Conservation (phyloP, 2,113 vertebrate species). For the Tonatia bakeri region DNA sequence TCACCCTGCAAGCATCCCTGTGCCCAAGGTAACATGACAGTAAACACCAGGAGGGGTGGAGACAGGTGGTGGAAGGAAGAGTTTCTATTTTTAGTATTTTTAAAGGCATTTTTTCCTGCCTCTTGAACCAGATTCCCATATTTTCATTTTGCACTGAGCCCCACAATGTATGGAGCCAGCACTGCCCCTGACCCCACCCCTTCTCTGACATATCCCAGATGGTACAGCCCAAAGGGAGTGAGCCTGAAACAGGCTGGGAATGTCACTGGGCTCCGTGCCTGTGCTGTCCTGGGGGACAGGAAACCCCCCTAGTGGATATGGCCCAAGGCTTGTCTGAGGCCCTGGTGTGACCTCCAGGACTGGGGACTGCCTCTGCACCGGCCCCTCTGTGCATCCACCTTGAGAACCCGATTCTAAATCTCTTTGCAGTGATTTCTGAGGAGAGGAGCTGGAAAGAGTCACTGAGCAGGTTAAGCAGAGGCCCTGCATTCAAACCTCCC, state of each 20-base stretch:
- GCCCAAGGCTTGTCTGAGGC: not conserved
- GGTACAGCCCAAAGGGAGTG: not conserved
- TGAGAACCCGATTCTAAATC: not conserved
- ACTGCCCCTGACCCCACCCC: not conserved
- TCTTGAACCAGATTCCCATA: not conserved
- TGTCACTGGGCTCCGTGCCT: not conserved
- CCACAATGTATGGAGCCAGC: not conserved
- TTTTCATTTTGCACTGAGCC: not conserved
- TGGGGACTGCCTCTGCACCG: not conserved
- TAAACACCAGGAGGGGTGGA: not conserved
- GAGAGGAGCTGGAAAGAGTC: not conserved
- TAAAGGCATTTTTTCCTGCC: not conserved
- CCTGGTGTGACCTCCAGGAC: not conserved
- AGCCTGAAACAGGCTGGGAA: not conserved
- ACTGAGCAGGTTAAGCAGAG: not conserved
- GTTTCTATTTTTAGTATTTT: not conserved
- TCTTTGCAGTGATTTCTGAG: not conserved
- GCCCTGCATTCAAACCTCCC: not conserved
- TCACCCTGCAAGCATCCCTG: not conserved
- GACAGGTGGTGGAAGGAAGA: not conserved
- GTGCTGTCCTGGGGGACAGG: not conserved
- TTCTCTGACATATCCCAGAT: not conserved
- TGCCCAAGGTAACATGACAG: not conserved
- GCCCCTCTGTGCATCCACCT: not conserved
- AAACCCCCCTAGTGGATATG: not conserved